Evolutionary conservation across 2,797 vertebrate species (phyloP).

Genomic region (Anguilla obscura): DNA sequence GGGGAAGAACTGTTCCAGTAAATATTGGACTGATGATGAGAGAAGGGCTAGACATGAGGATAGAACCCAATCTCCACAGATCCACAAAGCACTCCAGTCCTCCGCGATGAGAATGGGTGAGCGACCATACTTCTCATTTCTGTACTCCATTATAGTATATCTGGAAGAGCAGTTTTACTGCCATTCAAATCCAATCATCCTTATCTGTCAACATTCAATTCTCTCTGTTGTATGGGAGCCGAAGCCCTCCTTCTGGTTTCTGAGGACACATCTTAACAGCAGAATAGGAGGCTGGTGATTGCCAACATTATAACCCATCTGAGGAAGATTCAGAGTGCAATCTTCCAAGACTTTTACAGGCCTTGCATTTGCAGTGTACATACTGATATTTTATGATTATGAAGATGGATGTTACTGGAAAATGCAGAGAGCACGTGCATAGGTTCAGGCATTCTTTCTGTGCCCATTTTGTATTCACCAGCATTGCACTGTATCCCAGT

Average conservation of each 20-base stretch:
- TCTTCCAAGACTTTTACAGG: neutral
- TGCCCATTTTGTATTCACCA: neutral
- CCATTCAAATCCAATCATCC: neutral
- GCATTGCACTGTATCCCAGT: neutral
- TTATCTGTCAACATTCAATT: neutral
- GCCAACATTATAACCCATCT: neutral
- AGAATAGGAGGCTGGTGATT: conserved; percentile 1
- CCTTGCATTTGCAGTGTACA: neutral
- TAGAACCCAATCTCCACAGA: conserved; percentile 2
- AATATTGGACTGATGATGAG: neutral
- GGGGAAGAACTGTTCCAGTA: neutral
- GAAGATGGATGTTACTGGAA: neutral
- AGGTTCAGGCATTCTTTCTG: neutral
- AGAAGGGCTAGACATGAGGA: neutral
- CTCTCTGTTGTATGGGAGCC: neutral
- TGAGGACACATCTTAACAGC: neutral
- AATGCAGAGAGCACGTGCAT: neutral
- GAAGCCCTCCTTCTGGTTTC: neutral
- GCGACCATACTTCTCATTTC: neutral
- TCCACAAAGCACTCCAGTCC: neutral
- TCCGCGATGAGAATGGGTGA: neutral
- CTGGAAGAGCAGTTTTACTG: neutral
- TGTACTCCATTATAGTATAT: neutral
- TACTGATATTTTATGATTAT: neutral
- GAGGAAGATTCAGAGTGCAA: neutral